These are phyloP conservation scores for Cyclura pinguis DNA, from an alignment of 2,797 vertebrate species.

Conservation along the genomic window DNA sequence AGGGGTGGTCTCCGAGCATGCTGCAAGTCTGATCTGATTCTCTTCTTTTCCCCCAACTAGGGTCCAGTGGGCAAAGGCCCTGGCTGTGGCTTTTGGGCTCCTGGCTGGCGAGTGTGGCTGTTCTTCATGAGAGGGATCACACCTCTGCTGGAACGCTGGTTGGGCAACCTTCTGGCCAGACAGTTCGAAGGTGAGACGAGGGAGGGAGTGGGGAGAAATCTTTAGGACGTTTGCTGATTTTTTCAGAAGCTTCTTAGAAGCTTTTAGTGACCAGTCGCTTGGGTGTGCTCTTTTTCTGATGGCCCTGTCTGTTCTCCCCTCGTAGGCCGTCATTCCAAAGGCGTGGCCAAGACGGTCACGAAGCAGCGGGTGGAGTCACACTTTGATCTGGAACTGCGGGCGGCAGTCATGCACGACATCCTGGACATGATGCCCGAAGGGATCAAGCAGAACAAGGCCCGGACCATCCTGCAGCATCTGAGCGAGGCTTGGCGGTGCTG, in stretches of 20 bases:
- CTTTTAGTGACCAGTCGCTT: too few species aligned
- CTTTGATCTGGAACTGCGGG: constrained; percentile 97
- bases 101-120: constrained; percentile 98
- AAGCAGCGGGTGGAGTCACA: constrained; percentile 99
- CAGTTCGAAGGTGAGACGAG: constrained; percentile 94
- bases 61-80: constrained; percentile 98
- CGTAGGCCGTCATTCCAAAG: constrained; percentile 97
- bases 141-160: constrained; percentile 95
- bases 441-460: constrained; percentile 99
- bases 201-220: too few species aligned
- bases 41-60: constrained; percentile 74
- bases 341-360: constrained; percentile 98
- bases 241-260: too few species aligned
- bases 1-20: rapidly evolving
- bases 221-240: too few species aligned
- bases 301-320: neutral
- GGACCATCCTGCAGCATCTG: constrained; percentile 98
- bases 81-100: constrained; percentile 98
- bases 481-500: constrained; percentile 99
- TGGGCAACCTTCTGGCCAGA: constrained; percentile 97
- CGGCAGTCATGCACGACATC: constrained; percentile 99
- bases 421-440: constrained; percentile 99
- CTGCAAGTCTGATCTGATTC: neutral
- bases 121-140: constrained; percentile 99
- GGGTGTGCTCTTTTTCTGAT: neutral